Evolutionary conservation across 1,140 invertebrate genomes (phyloP).

Genomic region (Protaetia brevitarsis): DNA sequence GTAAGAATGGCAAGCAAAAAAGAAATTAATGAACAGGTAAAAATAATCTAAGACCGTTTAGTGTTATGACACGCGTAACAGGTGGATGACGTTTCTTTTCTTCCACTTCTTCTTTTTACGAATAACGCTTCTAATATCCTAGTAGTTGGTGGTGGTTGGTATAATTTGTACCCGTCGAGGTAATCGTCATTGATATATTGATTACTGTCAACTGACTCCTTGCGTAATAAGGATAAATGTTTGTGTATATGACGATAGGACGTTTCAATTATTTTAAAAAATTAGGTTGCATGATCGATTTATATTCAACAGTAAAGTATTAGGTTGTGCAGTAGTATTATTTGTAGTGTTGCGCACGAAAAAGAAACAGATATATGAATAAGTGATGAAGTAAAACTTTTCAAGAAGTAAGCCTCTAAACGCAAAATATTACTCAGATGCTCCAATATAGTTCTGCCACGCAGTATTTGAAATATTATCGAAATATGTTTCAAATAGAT

Average conservation of each 20-base stretch:
- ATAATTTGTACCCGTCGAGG: neutral
- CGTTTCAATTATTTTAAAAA: neutral
- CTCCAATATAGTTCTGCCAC: too few relatives aligned
- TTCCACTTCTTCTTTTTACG: slow-evolving; percentile 14
- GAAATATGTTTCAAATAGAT: too few relatives aligned
- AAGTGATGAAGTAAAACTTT: too few relatives aligned
- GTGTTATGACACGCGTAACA: slow-evolving; percentile 13
- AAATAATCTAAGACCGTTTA: slow-evolving; percentile 13
- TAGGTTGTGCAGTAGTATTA: too few relatives aligned
- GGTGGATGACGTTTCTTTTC: slow-evolving; percentile 15
- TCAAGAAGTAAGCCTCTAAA: too few relatives aligned
- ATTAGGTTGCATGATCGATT: too few relatives aligned
- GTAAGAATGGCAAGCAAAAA: slow-evolving; percentile 4
- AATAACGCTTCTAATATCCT: neutral
- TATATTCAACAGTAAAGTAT: too few relatives aligned
- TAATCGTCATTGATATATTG: neutral
- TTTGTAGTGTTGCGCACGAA: too few relatives aligned
- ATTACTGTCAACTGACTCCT: neutral
- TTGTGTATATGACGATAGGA: neutral
- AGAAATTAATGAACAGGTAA: slow-evolving; percentile 1
- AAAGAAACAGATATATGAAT: too few relatives aligned
- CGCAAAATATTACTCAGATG: too few relatives aligned
- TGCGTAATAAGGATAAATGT: neutral
- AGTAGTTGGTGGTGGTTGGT: neutral
- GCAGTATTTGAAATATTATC: too few relatives aligned